Percentiles rank a stretch among this genome's conserved stretches.
Evolutionary conservation across 2,888 invertebrate genomes (phyloP).

Genomic region (Lasioglossum lativentre): DNA sequence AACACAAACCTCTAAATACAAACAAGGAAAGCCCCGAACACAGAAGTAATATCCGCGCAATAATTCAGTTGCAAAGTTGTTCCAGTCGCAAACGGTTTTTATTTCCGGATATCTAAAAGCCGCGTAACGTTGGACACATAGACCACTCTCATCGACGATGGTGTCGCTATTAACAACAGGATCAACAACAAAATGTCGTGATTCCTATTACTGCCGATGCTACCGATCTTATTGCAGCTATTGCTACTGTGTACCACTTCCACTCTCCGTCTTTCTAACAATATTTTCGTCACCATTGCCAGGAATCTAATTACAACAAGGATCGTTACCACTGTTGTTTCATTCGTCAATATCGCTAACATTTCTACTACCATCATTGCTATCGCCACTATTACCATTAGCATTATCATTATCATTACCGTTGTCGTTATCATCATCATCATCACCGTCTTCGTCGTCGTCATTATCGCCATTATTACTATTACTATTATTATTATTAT

Average conservation of each 20-base stretch:
- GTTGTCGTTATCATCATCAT: constrained; percentile 37
- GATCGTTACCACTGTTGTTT: background rate
- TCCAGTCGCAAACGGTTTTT: background rate
- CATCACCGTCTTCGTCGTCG: constrained; percentile 44
- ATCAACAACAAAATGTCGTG: background rate
- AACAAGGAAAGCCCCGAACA: background rate
- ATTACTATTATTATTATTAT: constrained; percentile 50
- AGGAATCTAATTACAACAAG: background rate
- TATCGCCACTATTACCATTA: constrained; percentile 15
- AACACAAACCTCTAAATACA: no score
- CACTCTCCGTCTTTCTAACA: constrained; percentile 35
- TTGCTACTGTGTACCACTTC: constrained; percentile 3
- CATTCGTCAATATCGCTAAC: constrained; percentile 1
- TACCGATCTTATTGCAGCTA: background rate
- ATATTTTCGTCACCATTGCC: constrained; percentile 6
- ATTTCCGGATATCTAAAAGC: background rate
- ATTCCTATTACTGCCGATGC: background rate
- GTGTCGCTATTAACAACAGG: background rate
- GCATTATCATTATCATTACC: background rate
- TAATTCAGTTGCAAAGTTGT: background rate
- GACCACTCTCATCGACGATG: background rate
- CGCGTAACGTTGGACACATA: background rate
- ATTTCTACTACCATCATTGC: constrained; percentile 7
- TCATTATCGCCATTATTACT: constrained; percentile 42
- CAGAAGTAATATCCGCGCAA: constrained; percentile 11